Conservation (phyloP, 2,888 invertebrate genomes). For the Megaustenia siamemsis region DNA sequence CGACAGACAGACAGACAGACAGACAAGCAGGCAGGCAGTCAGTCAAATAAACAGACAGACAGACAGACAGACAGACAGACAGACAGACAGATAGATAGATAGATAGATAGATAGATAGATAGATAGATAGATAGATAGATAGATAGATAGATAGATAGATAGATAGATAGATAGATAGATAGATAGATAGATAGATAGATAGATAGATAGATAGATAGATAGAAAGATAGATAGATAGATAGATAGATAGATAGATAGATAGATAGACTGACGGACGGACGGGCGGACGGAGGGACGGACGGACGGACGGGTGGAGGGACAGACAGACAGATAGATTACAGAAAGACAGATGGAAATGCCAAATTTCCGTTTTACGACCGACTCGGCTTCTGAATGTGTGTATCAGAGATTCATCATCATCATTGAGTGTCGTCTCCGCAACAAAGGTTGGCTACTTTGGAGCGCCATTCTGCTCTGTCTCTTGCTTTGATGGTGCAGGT, state of each 20-base stretch:
- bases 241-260: background rate
- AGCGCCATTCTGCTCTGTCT: too few species aligned
- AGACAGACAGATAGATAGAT: constrained; percentile 16
- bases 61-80: background rate
- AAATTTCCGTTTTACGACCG: too few species aligned
- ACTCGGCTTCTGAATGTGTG: too few species aligned
- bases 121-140: constrained; percentile 22
- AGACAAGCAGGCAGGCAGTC: background rate
- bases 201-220: background rate
- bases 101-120: constrained; percentile 22
- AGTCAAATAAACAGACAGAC: background rate
- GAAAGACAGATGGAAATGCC: background rate
- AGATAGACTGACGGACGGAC: background rate
- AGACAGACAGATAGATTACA: background rate
- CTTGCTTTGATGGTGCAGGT: too few species aligned
- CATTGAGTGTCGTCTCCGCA: too few species aligned
- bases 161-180: constrained; percentile 22
- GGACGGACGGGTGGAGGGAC: background rate
- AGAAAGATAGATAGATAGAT: background rate
- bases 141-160: constrained; percentile 22
- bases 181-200: background rate
- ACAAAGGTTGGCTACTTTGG: too few species aligned
- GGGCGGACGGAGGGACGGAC: background rate
- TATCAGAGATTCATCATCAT: too few species aligned
- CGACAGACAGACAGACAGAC: background rate